phyloP scores from a whole-genome alignment of 2,113 vertebrate genomes.

The Setophaga kirtlandii region DNA sequence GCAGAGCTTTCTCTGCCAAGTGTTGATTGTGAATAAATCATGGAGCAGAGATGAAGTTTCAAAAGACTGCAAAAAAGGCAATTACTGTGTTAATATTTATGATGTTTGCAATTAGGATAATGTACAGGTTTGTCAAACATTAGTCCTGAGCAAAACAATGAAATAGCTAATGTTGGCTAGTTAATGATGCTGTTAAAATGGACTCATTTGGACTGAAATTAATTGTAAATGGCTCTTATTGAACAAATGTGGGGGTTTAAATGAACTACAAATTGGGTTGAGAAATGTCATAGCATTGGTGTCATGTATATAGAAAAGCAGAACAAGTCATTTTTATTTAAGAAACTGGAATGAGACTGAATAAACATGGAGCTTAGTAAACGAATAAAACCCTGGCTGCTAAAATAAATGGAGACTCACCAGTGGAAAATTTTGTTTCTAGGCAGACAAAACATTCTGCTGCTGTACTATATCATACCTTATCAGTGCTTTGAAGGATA shows the following conservation, averaged over 20 bases:
- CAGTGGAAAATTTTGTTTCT: neutral
- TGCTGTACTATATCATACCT: neutral
- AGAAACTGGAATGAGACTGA: neutral
- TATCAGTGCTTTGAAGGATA: neutral
- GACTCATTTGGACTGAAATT: neutral
- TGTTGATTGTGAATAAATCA: neutral
- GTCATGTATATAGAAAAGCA: neutral
- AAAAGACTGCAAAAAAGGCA: neutral
- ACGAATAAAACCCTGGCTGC: neutral
- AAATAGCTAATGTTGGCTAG: neutral
- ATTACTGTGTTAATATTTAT: slow-evolving; percentile 27
- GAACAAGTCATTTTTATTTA: neutral
- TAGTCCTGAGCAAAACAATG: neutral
- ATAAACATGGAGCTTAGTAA: neutral
- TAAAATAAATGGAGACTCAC: neutral
- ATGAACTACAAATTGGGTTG: neutral
- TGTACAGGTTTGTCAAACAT: slow-evolving; percentile 20
- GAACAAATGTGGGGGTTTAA: neutral
- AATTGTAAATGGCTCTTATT: neutral
- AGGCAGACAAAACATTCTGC: slow-evolving; percentile 30
- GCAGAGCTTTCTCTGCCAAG: neutral
- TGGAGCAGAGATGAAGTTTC: neutral
- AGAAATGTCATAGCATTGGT: neutral
- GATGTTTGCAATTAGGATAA: slow-evolving; percentile 20
- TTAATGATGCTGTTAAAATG: neutral